Base-by-base conservation (phyloP, 2,797 vertebrate species). In the Antennarius maculatus region DNA sequence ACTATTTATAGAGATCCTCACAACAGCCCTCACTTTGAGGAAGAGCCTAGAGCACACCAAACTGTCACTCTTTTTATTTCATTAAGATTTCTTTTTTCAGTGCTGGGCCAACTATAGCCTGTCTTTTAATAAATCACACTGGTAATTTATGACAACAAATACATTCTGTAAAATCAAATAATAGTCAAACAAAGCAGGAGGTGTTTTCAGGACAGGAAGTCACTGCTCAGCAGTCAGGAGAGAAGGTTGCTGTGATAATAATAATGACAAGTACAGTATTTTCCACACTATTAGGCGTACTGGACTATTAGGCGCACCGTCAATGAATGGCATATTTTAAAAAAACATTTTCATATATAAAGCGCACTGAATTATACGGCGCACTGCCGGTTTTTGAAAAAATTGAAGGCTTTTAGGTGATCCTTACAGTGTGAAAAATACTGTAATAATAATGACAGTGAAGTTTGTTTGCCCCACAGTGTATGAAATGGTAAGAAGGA, bases 1-100 rank as follows among this genome's bases (percentile, higher is more conserved):
- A 28, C 71, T 83, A 80, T 78, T 83, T 62, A 59, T 80, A 78
- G 81, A 66, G 29, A 57, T 52, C 31, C 15, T 63, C 23, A 66
- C 48, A 54, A 41, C 12, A 1, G 34, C 17, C 43, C 29, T 3
- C 17, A 34, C 59, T 73, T 61, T 74, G 48, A 57, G 34, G 45
- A 54, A 41, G 47, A 52, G 49, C 49, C 16, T 57, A 1, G 31
- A 13, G 41, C 29, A 42, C 16, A 54, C n/a, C 50, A 18, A 45
- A 60, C 61, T 76, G 74, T 77, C 77, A 57, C 53, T 63, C 31
- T 62, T 57, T 50, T 61, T 42, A 50, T 63, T 64, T 54, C 48
- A 45, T 41, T 15, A 3, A 12, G 14, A 61, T 47, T 60, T 31
- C 6, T 42, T 10, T 41, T 13, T 53, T 47, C 34, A 34, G 17